A percentile compares a stretch with the other conserved stretches of the same genome.
These are phyloP conservation scores for Pimephales promelas DNA, from an alignment of 2,113 vertebrate species.

Conservation along the genomic window DNA sequence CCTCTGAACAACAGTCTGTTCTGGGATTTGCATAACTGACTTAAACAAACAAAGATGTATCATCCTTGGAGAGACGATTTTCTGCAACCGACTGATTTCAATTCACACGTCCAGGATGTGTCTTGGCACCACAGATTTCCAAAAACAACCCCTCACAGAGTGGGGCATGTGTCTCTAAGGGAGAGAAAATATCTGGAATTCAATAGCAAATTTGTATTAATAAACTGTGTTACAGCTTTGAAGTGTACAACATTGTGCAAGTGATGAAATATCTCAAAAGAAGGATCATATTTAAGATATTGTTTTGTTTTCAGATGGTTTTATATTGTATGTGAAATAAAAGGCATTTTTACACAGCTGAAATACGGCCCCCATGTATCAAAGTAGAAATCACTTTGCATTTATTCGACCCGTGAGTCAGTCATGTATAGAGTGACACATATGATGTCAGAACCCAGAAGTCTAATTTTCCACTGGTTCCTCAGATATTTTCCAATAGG, in stretches of 20 bases:
- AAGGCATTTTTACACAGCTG: neutral
- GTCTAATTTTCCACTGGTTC: too few species aligned
- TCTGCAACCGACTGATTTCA: neutral
- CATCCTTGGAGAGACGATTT: neutral
- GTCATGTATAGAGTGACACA: too few species aligned
- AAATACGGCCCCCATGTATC: neutral
- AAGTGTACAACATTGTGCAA: neutral
- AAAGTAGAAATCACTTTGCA: too few species aligned
- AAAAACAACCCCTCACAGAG: slow-evolving; percentile 21
- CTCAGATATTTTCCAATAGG: too few species aligned
- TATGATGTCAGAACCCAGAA: too few species aligned
- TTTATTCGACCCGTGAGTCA: too few species aligned
- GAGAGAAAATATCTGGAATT: slow-evolving; percentile 24
- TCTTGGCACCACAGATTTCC: slow-evolving; percentile 11
- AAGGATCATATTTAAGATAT: neutral
- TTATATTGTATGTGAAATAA: neutral
- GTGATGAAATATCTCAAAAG: neutral
- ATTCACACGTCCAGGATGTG: neutral
- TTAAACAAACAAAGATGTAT: slow-evolving; percentile 34
- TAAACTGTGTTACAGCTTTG: neutral
- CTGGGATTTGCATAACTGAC: neutral
- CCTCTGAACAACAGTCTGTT: neutral
- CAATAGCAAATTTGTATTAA: slow-evolving; percentile 24
- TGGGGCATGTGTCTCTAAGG: neutral
- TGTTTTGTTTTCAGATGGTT: neutral